Evolutionary conservation across 2,797 vertebrate genomes (phyloP), one percentile per base, ranked within the genome.

Genomic region (Mus spretus): DNA sequence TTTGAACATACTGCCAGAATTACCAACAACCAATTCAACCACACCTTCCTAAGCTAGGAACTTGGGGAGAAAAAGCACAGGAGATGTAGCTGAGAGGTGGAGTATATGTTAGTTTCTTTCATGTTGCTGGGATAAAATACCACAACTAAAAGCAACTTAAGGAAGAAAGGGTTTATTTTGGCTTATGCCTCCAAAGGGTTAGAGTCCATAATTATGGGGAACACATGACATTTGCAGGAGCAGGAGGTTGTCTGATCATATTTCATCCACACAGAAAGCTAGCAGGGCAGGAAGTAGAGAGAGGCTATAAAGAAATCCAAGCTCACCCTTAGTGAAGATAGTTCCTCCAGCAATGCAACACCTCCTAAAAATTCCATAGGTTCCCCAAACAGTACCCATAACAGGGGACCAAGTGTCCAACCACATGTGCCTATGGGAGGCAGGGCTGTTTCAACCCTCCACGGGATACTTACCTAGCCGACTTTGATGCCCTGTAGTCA

Each of bases 1-100:
- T 95, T 79, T 55, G 57, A 92, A 63, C 7, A n/a, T n/a, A 57
- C 63, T 95, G 67, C 80, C 28, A 57, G 31, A 93, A 93, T 65
- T 93, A 34, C 77, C 63, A 50, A 75, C 84, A 97, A 28, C 6
- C 57, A 88, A 24, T 55, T 65, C 72, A 85, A 37, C 86, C 44
- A 87, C 37, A n/a, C 19, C 31, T 83, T 87, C 22, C 8, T 74
- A 15, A 24, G 19, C 53, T 79, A 78, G 47, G 26, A 24, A 81
- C 22, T 55, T 40, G 17, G 50, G 85, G 75, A 44, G 40, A 70
- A 93, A 55, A 37, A 22, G 7, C 67, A 22, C 44, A 20, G 61
- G 26, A 10, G 4, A 67, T 86, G 4, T 8, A 85, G 20, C 63
- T 17, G 44, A 70, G 31, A 2, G 19, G 31, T 12, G 3, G 26